Evolutionary conservation across 2,113 vertebrate genomes (phyloP), one percentile per base, ranked within the genome.

Genomic region (Takifugu flavidus): DNA sequence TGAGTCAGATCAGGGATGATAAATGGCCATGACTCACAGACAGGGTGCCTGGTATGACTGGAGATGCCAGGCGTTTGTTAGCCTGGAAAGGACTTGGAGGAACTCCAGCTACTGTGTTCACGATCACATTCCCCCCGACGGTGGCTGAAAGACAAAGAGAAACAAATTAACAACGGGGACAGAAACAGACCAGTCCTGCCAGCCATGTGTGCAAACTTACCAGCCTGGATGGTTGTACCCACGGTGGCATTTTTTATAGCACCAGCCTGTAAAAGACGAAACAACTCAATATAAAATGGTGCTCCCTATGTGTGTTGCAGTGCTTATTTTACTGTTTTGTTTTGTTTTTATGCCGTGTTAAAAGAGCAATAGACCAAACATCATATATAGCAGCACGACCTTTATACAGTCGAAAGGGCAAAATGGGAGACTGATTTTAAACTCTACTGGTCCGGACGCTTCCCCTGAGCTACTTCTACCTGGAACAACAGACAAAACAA

Each of bases 41-140:
- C 69, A 97, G 62, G 0, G 94, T 85, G 56, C 93, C 93, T 0
- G 96, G 84, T 13, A 95, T 93, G 68, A 94, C 94, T 0, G 95
- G 92, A 0, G 95, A 93, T 3, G 94, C 91, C 49, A 99, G 88
- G 2, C 96, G 94, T 74, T 99, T 98, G 89, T 94, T 98, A 58
- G 94, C 91, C 83, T 97, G 95, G 88, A 98, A 99, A 49, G 95
- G 92, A 47, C 93, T 92, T 8, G 92, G 90, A 29, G 94, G 87
- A 47, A 98, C 94, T 11, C 96, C 95, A 6, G 95, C 90, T 4
- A 96, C 93, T 0, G 95, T 95, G 85, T 96, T 98, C 69, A 98
- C 93, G 0, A 98, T 95, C 64, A 96, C 93, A 26, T 98, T 98
- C 26, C 96, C 96, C n/a, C 93, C 93, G 57, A 98, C 94, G 0